These are phyloP conservation scores for Hypotaenidia philippensis DNA, from an alignment of 2,797 vertebrate genomes.

Conservation along the genomic window DNA sequence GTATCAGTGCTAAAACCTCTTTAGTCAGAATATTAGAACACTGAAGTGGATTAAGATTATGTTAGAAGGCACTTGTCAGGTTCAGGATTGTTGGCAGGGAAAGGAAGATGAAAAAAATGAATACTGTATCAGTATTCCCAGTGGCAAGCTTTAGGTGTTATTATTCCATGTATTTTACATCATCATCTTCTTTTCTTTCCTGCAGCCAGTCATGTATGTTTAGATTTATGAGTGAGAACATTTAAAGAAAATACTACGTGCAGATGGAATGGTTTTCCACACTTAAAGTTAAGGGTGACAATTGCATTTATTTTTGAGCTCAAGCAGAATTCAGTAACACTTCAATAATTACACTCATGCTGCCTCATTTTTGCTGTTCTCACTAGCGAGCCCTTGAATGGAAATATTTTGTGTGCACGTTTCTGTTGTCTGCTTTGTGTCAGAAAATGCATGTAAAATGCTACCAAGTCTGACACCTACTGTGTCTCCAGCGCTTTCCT, in stretches of 20 bases:
- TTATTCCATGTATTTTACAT: neutral
- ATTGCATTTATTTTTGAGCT: neutral
- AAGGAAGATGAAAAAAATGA: neutral
- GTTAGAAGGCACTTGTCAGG: neutral
- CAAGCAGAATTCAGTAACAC: neutral
- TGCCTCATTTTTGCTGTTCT: neutral
- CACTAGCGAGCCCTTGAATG: neutral
- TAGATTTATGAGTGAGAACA: neutral
- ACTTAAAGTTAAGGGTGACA: neutral
- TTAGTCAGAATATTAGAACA: conserved; percentile 3
- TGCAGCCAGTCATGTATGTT: neutral
- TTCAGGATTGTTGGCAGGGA: neutral
- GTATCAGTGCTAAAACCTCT: neutral
- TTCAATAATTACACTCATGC: neutral
- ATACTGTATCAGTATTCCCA: neutral
- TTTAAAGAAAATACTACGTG: neutral
- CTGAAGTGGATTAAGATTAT: neutral
- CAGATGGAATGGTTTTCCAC: neutral
- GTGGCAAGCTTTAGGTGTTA: neutral
- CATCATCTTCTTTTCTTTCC: no score
- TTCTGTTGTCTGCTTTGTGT: conserved; percentile 64
- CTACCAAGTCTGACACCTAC: conserved; percentile 66
- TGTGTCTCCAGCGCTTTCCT: conserved; percentile 59
- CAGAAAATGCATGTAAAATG: conserved; percentile 58
- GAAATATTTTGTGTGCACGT: conserved; percentile 47